These are phyloP conservation scores for Empidonax traillii DNA, from an alignment of 2,113 vertebrate genomes.

Conservation along the genomic window DNA sequence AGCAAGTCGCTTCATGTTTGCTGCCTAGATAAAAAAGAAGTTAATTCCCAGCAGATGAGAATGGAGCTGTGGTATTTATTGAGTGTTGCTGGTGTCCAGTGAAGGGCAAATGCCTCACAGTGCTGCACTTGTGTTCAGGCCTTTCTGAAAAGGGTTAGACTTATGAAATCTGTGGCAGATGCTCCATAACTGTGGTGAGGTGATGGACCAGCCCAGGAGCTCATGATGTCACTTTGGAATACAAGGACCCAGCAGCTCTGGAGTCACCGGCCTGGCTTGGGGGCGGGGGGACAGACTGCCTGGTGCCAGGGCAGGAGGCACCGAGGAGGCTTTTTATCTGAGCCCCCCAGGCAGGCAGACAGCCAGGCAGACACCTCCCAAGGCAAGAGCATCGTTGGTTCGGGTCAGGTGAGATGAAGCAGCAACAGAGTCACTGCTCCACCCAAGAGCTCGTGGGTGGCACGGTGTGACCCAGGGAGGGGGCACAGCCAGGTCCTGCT, in stretches of 20 bases:
- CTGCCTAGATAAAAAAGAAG: conserved; percentile 28
- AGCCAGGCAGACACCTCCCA: not conserved
- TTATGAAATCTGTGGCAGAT: not conserved
- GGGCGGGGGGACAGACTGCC: not conserved
- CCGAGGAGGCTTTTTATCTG: not conserved
- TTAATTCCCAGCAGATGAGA: not conserved
- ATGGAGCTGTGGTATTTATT: not conserved
- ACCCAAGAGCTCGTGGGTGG: fast-evolving
- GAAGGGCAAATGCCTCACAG: not conserved
- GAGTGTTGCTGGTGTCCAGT: not conserved
- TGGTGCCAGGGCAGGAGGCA: not conserved
- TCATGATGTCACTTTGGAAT: not conserved
- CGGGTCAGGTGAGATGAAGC: not conserved
- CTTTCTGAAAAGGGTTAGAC: not conserved
- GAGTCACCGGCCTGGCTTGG: not conserved
- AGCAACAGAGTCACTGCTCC: not conserved
- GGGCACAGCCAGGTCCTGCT: fast-evolving
- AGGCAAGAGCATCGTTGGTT: not conserved
- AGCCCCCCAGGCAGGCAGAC: not conserved
- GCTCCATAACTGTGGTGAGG: not conserved
- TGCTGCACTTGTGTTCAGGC: not conserved
- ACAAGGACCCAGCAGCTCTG: not conserved
- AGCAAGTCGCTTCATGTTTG: conserved; percentile 59
- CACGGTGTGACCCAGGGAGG: fast-evolving
- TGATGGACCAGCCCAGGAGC: not conserved